phyloP scores from a whole-genome alignment of 23 tunicate species.

The Styela clava region DNA sequence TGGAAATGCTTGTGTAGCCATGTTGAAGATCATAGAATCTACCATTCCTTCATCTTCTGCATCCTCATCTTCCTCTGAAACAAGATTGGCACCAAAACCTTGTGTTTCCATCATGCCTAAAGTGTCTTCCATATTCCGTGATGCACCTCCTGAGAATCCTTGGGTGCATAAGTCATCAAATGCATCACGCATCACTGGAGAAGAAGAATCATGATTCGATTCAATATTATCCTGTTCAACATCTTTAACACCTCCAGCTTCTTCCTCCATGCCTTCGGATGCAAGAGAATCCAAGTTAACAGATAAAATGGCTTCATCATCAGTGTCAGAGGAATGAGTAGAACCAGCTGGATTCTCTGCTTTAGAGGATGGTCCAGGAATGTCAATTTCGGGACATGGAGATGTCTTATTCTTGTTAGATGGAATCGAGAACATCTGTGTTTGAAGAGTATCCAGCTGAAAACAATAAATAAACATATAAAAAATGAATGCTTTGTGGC shows the following conservation, averaged over 20 bases:
- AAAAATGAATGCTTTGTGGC: neutral
- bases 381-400: neutral
- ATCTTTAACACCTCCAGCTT: neutral
- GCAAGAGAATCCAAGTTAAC: neutral
- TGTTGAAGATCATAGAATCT: neutral
- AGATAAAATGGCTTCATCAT: neutral
- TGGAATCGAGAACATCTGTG: neutral
- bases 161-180: conserved; percentile 27
- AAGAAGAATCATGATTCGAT: neutral
- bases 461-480: neutral
- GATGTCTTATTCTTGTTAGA: neutral
- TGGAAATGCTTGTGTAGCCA: conserved; percentile 8
- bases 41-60: neutral
- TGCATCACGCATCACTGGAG: neutral
- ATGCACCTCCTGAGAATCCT: neutral
- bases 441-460: neutral
- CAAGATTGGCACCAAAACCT: neutral
- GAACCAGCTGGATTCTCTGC: neutral
- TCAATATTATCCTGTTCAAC: neutral
- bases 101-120: conserved; percentile 16
- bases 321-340: neutral
- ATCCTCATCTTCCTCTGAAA: neutral
- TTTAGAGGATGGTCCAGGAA: neutral
- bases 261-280: neutral
- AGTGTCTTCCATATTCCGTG: conserved; percentile 20